A percentile compares a stretch with the other conserved stretches of the same genome.
Conservation (phyloP, 2,113 vertebrate genomes). For the Rhipidura dahli region DNA sequence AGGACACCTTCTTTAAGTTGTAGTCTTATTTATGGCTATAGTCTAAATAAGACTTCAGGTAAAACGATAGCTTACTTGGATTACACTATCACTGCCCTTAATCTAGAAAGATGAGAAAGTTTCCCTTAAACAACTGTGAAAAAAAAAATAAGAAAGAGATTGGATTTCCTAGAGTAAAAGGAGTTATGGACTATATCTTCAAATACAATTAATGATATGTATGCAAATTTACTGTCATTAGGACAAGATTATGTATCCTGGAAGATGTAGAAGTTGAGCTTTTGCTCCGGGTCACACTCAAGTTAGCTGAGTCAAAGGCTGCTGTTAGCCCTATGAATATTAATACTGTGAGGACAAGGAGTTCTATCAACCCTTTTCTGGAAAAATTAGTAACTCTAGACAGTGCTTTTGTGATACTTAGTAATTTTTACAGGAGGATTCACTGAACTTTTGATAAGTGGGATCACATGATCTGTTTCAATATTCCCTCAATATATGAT, state of each 20-base stretch:
- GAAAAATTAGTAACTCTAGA: neutral
- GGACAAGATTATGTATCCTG: neutral
- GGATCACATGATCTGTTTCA: neutral
- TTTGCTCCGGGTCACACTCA: neutral
- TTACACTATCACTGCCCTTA: neutral
- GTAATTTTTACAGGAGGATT: neutral
- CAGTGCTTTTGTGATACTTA: neutral
- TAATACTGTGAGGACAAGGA: neutral
- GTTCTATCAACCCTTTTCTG: neutral
- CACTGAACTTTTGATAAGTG: neutral
- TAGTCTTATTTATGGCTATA: neutral
- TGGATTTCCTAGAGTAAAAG: neutral
- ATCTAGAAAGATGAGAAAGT: conserved; percentile 7
- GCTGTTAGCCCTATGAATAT: neutral
- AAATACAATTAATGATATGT: neutral
- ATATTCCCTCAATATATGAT: neutral
- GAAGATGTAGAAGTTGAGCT: neutral
- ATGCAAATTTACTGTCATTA: neutral
- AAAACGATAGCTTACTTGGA: neutral
- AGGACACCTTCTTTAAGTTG: neutral
- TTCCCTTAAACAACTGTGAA: neutral
- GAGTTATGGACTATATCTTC: neutral
- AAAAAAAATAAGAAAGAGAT: neutral
- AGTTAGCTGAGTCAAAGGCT: neutral
- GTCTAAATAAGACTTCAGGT: conserved; percentile 10